Base-by-base conservation (phyloP, 2,888 invertebrate species). In the Drosophila birchii region DNA sequence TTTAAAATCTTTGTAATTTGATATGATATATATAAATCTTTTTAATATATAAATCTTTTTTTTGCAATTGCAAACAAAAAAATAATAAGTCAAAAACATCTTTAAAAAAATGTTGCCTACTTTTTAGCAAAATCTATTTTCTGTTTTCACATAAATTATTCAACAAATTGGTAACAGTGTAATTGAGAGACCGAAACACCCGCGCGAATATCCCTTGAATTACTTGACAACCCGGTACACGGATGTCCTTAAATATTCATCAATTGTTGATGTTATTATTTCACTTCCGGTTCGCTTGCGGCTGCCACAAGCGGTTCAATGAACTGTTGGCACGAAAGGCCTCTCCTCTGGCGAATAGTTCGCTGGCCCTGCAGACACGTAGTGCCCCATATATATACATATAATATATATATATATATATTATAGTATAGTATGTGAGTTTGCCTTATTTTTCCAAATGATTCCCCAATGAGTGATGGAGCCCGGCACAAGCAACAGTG, bases 401-500 rank as follows among this genome's bases (percentile, higher is more conserved):
- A 29, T 29, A n/a, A 47, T 26, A 29, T 29, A n/a, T 11, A 36
- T 16, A 38, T 32, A 49, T 18, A 39, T 39, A 39, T 14, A 32
- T 34, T 39, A 51, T 62, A 26, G 34, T 60, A 36, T 49, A 16
- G 45, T 49, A 18, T 18, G 6, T 69, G 38, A 23, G 38, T 63
- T 53, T 53, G 49, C 3, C 64, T 72, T 43, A 49, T 64, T 64
- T 70, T 71, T 61, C 43, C 72, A 45, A 70, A 70, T 67, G 23
- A 67, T 67, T 67, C 59, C 55, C 62, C 34, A 63, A 71, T 79
- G 85, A 86, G 79, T 86, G 85, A 81, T 84, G 62, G 60, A 11
- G 67, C n/a, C 38, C 34, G 29, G 29, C 62, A 20, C 38, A n/a
- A 18, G 64, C 34, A 34, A 29, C 64, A 55, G 61, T 43, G 32